A percentile compares a stretch with the other conserved stretches of the same genome.
Conservation (phyloP, 2,888 invertebrate genomes). For the Drosophila anceps region DNA sequence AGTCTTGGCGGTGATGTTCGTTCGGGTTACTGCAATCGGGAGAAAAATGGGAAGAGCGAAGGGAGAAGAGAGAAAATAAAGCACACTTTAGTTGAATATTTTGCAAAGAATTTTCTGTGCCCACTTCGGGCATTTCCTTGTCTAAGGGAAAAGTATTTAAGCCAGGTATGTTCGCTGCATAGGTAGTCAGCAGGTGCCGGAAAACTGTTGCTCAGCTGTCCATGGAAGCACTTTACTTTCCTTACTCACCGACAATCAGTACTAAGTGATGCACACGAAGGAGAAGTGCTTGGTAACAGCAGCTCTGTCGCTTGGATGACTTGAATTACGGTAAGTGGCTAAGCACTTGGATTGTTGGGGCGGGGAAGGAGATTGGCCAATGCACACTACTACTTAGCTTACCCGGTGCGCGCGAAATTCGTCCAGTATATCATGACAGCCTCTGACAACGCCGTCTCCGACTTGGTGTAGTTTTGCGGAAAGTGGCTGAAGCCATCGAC, state of each 20-base stretch:
- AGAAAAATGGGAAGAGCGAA: neutral
- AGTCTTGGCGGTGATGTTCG: constrained; percentile 92
- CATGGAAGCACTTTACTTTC: constrained; percentile 24
- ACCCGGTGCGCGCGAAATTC: constrained; percentile 96
- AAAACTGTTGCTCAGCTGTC: constrained; percentile 26
- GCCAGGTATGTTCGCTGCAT: constrained; percentile 20
- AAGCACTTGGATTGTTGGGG: constrained; percentile 1
- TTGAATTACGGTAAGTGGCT: constrained; percentile 51
- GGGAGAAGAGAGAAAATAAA: neutral
- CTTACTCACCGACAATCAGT: constrained; percentile 53
- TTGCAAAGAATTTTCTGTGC: constrained; percentile 15
- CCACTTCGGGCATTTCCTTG: neutral
- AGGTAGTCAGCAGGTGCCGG: constrained; percentile 45
- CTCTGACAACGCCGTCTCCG: constrained; percentile 94
- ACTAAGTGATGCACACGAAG: constrained; percentile 59
- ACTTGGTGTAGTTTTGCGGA: constrained; percentile 94
- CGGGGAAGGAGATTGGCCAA: neutral
- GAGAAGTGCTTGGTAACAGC: constrained; percentile 24
- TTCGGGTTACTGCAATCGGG: constrained; percentile 90
- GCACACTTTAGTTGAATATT: constrained; percentile 18
- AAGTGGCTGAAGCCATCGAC: constrained; percentile 93
- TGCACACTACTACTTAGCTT: constrained; percentile 86
- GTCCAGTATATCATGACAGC: constrained; percentile 94
- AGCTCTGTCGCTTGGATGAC: constrained; percentile 26
- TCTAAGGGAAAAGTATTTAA: constrained; percentile 8